Evolutionary conservation across 2,113 vertebrate species (phyloP), one percentile per base, ranked within the genome.

Genomic region (Muscicapa adusta): DNA sequence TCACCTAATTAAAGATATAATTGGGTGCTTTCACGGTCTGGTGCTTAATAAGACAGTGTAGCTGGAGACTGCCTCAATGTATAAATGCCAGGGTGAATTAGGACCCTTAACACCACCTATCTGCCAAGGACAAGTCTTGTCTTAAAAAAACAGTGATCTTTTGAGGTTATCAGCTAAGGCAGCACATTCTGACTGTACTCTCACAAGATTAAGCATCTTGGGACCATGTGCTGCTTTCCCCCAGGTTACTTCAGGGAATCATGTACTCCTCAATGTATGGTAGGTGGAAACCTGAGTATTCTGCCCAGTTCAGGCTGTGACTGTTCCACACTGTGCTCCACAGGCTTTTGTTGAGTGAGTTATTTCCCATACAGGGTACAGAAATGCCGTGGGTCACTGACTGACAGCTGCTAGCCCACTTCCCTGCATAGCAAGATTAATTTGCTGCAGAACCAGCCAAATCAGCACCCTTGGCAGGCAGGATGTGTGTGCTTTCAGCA

Each of bases 251-350:
- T 58, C 15, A 40, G 28, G n/a, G 11, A 51, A 33, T 33, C 7
- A 0, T 3, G 16, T 18, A 8, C 20, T 68, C 15, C 40, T 33
- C 15, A 43, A 23, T 0, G 0, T 9, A 3, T 5, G 54, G 60
- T n/a, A 71, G 22, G 24, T 3, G 70, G 36, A 48, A 61, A 34
- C 18, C 18, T 38, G 29, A 10, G 14, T 47, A 18, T 18, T 62
- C 29, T 70, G 45, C 42, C 65, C 9, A 0, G 23, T 19, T n/a
- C 63, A 71, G 54, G 33, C 63, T 43, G 66, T 60, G 57, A 2
- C 33, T 62, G 15, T 24, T 66, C 14, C 20, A 18, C 8, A 0
- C 4, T 62, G 38, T 81, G 56, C 53, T 62, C 50, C 53, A 25
- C 18, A 45, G 24, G 24, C 33, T 77, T 71, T n/a, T 77, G n/a